Base-by-base conservation (phyloP, 2,888 invertebrate species). In the Tupiocoris notatus region DNA sequence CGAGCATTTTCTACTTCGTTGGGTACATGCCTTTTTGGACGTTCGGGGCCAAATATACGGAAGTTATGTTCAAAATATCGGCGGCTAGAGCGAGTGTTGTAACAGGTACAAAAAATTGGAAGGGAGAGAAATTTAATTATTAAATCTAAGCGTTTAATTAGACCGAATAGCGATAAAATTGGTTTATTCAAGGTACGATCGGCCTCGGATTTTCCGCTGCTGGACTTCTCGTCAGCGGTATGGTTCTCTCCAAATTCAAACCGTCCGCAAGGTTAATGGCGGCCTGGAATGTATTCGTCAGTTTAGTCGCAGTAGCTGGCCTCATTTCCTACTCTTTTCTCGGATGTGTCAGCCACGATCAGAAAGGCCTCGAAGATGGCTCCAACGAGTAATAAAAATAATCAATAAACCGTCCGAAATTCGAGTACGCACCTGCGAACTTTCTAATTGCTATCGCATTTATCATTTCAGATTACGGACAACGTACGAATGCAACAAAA, bases 11-110 rank as follows among this genome's bases (percentile, higher is more conserved):
- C 81, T 92, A 91, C 81, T 87, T 91, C 77, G 85, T 90, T 81
- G 90, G 90, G 0, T 90, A 89, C 82, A 89, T 89, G 85, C 92
- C 92, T 0, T 91, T 90, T 82, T 91, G 91, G 88, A 91, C 92
- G 63, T 93, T 92, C 82, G 88, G 92, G 83, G 92, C 93, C 0
- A 93, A 93, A 83, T 92, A 92, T 81, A 91, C 93, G 78, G 93
- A 94, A 84, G 91, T 91, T 0, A 92, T 92, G 83, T 94, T 92
- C 83, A 87, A 89, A 75, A 90, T 91, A 80, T 90, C 92, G 2
- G 91, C 93, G 0, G 90, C 91, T 0, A 88, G 88, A 7, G 91
- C 93, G 0, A 92, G 91, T 80, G 85, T 92, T 79, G 89, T 91
- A 61, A 91, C 92, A 67, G 93, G 88, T 87, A 25, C 12, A n/a